Evolutionary conservation across 2,888 invertebrate genomes (phyloP).

Genomic region (Yponomeuta cagnagella): DNA sequence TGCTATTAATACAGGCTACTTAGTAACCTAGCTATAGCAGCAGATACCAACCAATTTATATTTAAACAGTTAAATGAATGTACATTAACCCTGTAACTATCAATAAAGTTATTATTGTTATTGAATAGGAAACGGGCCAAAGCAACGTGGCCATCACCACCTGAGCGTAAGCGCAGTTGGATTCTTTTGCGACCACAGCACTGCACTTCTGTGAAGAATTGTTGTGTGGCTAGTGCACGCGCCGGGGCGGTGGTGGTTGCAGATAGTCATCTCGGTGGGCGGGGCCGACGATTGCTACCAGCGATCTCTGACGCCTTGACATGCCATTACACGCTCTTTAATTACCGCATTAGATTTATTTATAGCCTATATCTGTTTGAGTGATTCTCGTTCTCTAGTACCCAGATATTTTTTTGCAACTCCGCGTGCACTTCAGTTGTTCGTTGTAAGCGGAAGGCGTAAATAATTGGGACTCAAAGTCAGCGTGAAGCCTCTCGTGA

Average conservation of each 20-base stretch:
- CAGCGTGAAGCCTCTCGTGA: neutral
- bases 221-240: slow-evolving; percentile 22
- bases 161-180: too few relatives aligned
- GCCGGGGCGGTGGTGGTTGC: slow-evolving; percentile 34
- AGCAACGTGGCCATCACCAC: too few relatives aligned
- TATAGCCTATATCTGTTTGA: slow-evolving; percentile 30
- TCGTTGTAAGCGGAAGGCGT: neutral
- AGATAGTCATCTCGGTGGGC: slow-evolving; percentile 58
- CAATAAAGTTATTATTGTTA: too few relatives aligned
- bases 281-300: slow-evolving; percentile 44
- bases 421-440: neutral
- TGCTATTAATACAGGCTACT: too few relatives aligned
- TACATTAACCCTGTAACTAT: too few relatives aligned
- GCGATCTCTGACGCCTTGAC: slow-evolving; percentile 46
- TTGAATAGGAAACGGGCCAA: too few relatives aligned
- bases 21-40: too few relatives aligned
- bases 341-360: slow-evolving; percentile 54
- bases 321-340: slow-evolving; percentile 49
- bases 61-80: too few relatives aligned
- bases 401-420: neutral
- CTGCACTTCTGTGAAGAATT: neutral
- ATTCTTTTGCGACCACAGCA: neutral
- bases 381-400: neutral
- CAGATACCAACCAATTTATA: too few relatives aligned
- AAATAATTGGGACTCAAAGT: neutral